Evolutionary conservation across 2,797 vertebrate species (phyloP), one percentile per base, ranked within the genome.

Genomic region (Synaphobranchus kaupii): DNA sequence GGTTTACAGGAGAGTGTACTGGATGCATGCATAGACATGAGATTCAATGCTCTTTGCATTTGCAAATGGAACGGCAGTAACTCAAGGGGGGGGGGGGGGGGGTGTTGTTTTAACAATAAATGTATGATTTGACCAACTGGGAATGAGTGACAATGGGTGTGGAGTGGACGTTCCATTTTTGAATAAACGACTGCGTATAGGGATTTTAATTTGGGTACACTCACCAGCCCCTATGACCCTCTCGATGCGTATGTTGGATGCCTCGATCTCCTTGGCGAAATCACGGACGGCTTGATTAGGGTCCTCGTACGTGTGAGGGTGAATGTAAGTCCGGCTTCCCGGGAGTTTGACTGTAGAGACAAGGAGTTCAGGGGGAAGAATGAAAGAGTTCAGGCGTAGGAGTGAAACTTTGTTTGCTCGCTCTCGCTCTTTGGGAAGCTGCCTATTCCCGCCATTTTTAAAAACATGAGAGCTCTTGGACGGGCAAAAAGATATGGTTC

Each of bases 201-300:
- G 13, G 56, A 60, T 20, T 60, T 60, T 60, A 60, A 15, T 22
- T 22, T 66, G 60, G n/a, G 4, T 6, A 9, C n/a, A 91, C 95
- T 95, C 89, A 97, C 96, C 96, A 15, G 95, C 96, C 76, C 96
- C 96, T 25, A 97, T 96, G 81, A 97, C 96, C 91, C 96, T 95
- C 88, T 97, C 96, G 85, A 97, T 97, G 81, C 94, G 95, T 87
- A 97, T 97, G 93, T 93, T 95, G 90, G 95, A 96, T 82, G 96
- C 96, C 47, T 97, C 96, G 31, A 97, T 96, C 94, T 97, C 96
- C 92, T 97, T 96, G 90, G 96, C 96, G 85, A 97, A 97, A 91
- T 97, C 96, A 73, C 96, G 94, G 86, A 97, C 92, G 48, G 96
- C 96, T 92, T 97, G 96, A 94, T 96, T 97, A n/a, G 96, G 96